Conservation (phyloP, 2,113 vertebrate species). For the Macaca nemestrina region DNA sequence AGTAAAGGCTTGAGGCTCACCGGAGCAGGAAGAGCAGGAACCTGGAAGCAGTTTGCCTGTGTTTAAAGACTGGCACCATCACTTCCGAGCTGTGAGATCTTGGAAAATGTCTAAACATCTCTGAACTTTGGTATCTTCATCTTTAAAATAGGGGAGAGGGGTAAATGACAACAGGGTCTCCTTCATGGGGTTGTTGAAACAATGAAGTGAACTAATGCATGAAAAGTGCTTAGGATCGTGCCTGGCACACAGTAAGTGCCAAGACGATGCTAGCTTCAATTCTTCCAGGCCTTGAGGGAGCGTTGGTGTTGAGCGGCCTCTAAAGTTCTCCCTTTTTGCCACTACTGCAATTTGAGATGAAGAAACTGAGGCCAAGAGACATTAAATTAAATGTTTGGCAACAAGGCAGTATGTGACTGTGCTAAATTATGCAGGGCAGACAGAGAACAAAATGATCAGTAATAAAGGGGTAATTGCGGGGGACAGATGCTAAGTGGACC, state of each 20-base stretch:
- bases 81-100: not conserved
- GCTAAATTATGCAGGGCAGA: not conserved
- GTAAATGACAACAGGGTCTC: not conserved
- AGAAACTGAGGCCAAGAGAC: not conserved
- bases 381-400: not conserved
- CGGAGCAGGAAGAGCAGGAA: not conserved
- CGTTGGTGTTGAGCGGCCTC: rapidly evolving
- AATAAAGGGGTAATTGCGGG: not conserved
- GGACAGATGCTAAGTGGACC: not conserved
- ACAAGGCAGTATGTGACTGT: rapidly evolving
- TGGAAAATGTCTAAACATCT: not conserved
- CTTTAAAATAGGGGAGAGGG: not conserved
- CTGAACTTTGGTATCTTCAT: not conserved
- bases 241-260: not conserved
- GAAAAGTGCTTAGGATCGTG: not conserved
- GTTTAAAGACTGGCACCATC: not conserved
- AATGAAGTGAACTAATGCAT: rapidly evolving
- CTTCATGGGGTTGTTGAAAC: not conserved
- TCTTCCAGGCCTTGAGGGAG: rapidly evolving
- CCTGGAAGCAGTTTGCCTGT: not conserved
- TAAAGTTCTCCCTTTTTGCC: not conserved
- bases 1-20: rapidly evolving
- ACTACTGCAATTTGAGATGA: not conserved
- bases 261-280: rapidly evolving
- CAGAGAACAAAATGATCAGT: not conserved